Evolutionary conservation across 2,888 invertebrate genomes (phyloP), one percentile per base, ranked within the genome.

Genomic region (Leucania comma): DNA sequence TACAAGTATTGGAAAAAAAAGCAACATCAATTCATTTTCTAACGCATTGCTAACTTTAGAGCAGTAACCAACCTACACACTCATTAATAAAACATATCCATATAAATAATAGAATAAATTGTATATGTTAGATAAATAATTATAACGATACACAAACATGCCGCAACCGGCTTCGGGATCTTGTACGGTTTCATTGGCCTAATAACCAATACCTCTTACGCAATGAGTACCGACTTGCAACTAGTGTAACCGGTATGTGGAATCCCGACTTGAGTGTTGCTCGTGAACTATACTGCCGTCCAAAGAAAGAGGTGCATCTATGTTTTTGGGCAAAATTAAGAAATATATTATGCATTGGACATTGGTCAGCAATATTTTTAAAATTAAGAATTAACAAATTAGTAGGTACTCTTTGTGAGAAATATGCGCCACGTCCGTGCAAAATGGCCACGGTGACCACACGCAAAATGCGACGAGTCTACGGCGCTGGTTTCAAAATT

Each of bases 161-260:
- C n/a, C n/a, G n/a, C n/a, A 67, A 24, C 60, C 72, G 73, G 65
- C 78, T 42, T 71, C 46, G 69, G 22, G 59, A 64, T 64, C 72
- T 76, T 68, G 61, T 84, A 83, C 70, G 83, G 86, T 82, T 87
- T 86, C 84, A 86, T 85, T 85, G 84, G 75, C 80, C 78, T 72
- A 83, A 71, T 87, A 86, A 75, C 83, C 83, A 77, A 80, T 82
- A n/a, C 56, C 64, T 9, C 71, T 84, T 86, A 84, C 87, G 80
- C 62, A 80, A 79, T 68, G 42, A 68, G 17, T 38, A 69, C 75
- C 60, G 50, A 70, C n/a, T 70, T 32, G 57, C 24, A 53, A 22
- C 29, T 26, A 42, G 68, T 38, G 38, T 67, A 60, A 63, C 68
- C 6, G 20, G 48, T 62, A 73, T 61, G 5, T 68, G 35, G 66